Conservation (phyloP, 1,140 invertebrate genomes). For the Cotesia vestalis region DNA sequence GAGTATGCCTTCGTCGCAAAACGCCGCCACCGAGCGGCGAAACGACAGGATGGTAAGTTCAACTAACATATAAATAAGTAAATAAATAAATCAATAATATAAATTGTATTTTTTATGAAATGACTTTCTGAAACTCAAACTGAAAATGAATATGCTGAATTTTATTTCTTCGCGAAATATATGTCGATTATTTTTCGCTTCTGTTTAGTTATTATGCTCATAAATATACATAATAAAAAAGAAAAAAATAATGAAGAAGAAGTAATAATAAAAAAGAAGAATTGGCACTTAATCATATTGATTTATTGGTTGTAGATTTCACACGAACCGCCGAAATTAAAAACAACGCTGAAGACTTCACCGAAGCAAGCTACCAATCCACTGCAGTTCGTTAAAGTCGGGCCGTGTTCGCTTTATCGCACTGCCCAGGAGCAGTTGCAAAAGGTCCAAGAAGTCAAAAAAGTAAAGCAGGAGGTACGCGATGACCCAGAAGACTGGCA, state of each 20-base stretch:
- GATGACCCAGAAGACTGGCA: constrained; percentile 93
- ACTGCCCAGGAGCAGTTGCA: constrained; percentile 86
- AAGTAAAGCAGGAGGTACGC: constrained; percentile 76
- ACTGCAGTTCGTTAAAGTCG: constrained; percentile 88
- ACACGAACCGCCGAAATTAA: constrained; percentile 64
- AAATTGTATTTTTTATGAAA: neutral
- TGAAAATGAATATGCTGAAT: too few species aligned
- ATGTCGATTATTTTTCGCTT: too few species aligned
- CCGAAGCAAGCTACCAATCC: constrained; percentile 85
- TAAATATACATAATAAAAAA: neutral
- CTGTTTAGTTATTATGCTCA: neutral
- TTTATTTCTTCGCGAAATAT: too few species aligned
- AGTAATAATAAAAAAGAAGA: neutral
- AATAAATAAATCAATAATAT: neutral
- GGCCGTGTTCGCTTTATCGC: constrained; percentile 84
- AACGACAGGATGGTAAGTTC: constrained; percentile 57
- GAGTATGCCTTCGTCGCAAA: constrained; percentile 61
- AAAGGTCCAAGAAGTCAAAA: constrained; percentile 84
- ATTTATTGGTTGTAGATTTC: constrained; percentile 43
- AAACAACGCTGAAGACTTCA: constrained; percentile 67
- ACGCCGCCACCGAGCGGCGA: constrained; percentile 59
- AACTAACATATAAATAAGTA: constrained; percentile 6
- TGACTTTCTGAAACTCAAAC: neutral
- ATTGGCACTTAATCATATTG: constrained; percentile 1
- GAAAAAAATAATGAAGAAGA: neutral